Percentiles rank a stretch among this genome's conserved stretches.
phyloP scores from a whole-genome alignment of 2,888 invertebrate species.

The Polymixis flavicincta region DNA sequence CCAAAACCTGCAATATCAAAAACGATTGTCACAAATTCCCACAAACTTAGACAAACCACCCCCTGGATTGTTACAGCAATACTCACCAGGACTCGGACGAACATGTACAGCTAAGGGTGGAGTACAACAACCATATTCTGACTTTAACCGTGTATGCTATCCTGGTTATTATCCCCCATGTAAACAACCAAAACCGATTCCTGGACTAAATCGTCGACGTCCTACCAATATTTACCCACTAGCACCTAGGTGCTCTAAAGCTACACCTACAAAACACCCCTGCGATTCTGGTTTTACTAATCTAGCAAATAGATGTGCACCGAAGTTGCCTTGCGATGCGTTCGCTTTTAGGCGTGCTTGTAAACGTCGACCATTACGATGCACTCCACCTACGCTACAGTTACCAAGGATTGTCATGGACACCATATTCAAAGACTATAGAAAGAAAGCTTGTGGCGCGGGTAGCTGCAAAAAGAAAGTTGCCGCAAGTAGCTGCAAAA shows the following conservation, averaged over 20 bases:
- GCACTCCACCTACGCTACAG: constrained; percentile 21
- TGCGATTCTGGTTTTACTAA: constrained; percentile 8
- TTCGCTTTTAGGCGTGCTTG: constrained; percentile 32
- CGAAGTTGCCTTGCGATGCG: constrained; percentile 10
- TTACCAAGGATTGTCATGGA: not conserved
- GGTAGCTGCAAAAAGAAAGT: too few species aligned
- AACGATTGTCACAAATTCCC: not conserved
- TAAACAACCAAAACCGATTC: constrained; percentile 7
- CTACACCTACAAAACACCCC: constrained; percentile 21
- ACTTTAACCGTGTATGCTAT: constrained; percentile 43
- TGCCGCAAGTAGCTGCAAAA: too few species aligned
- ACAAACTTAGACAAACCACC: constrained; percentile 26
- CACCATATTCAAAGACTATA: not conserved
- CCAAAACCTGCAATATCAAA: constrained; percentile 8
- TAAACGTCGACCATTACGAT: constrained; percentile 39
- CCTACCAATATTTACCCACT: constrained; percentile 14
- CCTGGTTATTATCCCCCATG: constrained; percentile 21
- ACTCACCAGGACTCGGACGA: constrained; percentile 2
- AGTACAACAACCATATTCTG: constrained; percentile 33
- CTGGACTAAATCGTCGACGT: constrained; percentile 9
- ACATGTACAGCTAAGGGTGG: constrained; percentile 19
- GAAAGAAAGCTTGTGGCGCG: not conserved
- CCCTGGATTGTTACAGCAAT: constrained; percentile 50
- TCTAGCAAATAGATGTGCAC: constrained; percentile 16
- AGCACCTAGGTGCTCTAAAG: constrained; percentile 23